phyloP scores from a whole-genome alignment of 2,113 vertebrate species.

The Dasyprocta punctata region DNA sequence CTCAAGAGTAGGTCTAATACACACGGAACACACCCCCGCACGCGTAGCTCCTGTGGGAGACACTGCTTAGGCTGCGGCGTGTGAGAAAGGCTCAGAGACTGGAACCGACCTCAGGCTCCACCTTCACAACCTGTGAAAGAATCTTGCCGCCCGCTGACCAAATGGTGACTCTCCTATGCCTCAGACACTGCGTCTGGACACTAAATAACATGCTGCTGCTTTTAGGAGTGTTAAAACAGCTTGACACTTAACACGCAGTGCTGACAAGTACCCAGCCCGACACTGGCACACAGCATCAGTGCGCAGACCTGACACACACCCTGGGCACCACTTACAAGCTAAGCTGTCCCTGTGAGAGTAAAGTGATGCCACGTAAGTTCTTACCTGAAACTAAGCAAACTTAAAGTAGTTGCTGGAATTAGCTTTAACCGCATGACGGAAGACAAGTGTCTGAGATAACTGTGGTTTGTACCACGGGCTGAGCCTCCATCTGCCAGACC shows the following conservation, averaged over 20 bases:
- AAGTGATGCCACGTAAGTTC: not conserved
- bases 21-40: not conserved
- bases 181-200: too few species aligned
- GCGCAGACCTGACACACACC: not conserved
- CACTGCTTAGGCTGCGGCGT: not conserved
- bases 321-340: not conserved
- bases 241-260: not conserved
- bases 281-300: rapidly evolving
- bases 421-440: not conserved
- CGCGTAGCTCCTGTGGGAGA: rapidly evolving
- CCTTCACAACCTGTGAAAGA: not conserved
- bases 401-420: not conserved
- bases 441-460: not conserved
- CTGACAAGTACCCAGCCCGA: too few species aligned
- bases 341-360: not conserved
- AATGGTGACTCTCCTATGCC: rapidly evolving
- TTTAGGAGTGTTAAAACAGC: not conserved
- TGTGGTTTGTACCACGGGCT: not conserved
- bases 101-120: not conserved
- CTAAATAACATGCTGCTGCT: not conserved
- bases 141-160: not conserved
- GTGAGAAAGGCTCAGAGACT: not conserved
- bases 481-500: not conserved
- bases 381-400: not conserved
- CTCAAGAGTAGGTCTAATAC: conserved; percentile 27